Evolutionary conservation across 1,140 invertebrate species (phyloP).

Genomic region (Drosophila rhopaloa): DNA sequence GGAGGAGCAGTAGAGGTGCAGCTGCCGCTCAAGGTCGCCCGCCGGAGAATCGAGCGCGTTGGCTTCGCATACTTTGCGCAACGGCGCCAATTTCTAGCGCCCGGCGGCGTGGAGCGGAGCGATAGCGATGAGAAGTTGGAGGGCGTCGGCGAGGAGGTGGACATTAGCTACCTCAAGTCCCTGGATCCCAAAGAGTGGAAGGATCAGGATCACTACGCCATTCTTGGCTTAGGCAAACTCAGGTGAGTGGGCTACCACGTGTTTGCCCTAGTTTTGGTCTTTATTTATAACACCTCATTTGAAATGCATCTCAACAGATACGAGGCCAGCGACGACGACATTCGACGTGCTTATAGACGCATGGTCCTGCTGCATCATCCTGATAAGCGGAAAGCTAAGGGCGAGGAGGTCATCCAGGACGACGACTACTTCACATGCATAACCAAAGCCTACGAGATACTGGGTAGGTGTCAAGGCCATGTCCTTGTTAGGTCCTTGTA

Average conservation of each 20-base stretch:
- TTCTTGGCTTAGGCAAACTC: slow-evolving; percentile 93
- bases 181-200: slow-evolving; percentile 99
- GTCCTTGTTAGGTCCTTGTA: not conserved
- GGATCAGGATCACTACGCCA: slow-evolving; percentile 98
- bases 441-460: slow-evolving; percentile 96
- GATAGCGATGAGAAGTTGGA: slow-evolving; percentile 74
- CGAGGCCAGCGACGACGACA: slow-evolving; percentile 95
- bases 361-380: slow-evolving; percentile 99
- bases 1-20: slow-evolving; percentile 51
- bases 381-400: slow-evolving; percentile 96
- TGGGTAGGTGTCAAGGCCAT: slow-evolving; percentile 55
- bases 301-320: slow-evolving; percentile 61
- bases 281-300: no score
- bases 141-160: slow-evolving; percentile 88
- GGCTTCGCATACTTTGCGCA: slow-evolving; percentile 71
- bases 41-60: slow-evolving; percentile 87
- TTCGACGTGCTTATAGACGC: slow-evolving; percentile 95
- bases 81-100: slow-evolving; percentile 65
- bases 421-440: slow-evolving; percentile 99
- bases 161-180: slow-evolving; percentile 93
- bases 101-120: slow-evolving; percentile 66
- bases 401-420: slow-evolving; percentile 93
- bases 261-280: not conserved
- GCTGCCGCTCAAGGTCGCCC: slow-evolving; percentile 81
- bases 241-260: slow-evolving; percentile 83